Evolutionary conservation across 2,797 vertebrate genomes (phyloP).

Genomic region (Oreonectes daqikongensis): DNA sequence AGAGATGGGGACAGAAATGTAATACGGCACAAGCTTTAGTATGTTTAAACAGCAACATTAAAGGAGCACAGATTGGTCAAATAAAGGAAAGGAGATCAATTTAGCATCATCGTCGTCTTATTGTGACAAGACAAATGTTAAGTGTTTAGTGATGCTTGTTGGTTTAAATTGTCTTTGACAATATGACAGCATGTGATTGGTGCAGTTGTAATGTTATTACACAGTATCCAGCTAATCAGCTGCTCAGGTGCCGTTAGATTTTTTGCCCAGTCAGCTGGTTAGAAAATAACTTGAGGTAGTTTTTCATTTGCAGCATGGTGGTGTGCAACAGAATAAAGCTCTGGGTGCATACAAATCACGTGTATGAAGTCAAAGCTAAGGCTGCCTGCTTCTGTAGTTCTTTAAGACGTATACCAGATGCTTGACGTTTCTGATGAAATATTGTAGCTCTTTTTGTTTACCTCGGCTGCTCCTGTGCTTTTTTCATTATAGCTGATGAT

Average conservation of each 20-base stretch:
- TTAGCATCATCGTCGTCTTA: not conserved
- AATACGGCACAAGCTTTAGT: slow-evolving; percentile 12
- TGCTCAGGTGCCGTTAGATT: slow-evolving; percentile 10
- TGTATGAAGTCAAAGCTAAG: not conserved
- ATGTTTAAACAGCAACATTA: not conserved
- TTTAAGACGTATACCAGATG: slow-evolving; percentile 19
- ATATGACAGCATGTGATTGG: not conserved
- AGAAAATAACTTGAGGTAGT: slow-evolving; percentile 20
- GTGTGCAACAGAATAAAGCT: not conserved
- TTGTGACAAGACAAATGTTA: not conserved
- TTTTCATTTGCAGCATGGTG: slow-evolving; percentile 4
- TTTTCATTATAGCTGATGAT: slow-evolving; percentile 38
- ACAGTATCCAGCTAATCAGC: slow-evolving; percentile 10
- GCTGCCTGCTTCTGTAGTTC: slow-evolving; percentile 7
- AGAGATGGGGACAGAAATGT: slow-evolving; percentile 6
- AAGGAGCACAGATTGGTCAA: slow-evolving; percentile 2
- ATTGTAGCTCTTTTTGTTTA: slow-evolving; percentile 25
- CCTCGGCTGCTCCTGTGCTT: slow-evolving; percentile 30
- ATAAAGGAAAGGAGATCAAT: slow-evolving; percentile 16
- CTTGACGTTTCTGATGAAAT: slow-evolving; percentile 28
- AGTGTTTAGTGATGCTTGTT: not conserved
- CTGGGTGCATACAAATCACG: not conserved
- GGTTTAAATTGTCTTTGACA: slow-evolving; percentile 7
- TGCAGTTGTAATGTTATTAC: not conserved
- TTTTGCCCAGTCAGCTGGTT: slow-evolving; percentile 5